Percentiles rank a stretch among this genome's conserved stretches.
phyloP scores from a whole-genome alignment of 30 jellyfish, hydroid and myxozoan genomes.

The Aurelia coerulea region DNA sequence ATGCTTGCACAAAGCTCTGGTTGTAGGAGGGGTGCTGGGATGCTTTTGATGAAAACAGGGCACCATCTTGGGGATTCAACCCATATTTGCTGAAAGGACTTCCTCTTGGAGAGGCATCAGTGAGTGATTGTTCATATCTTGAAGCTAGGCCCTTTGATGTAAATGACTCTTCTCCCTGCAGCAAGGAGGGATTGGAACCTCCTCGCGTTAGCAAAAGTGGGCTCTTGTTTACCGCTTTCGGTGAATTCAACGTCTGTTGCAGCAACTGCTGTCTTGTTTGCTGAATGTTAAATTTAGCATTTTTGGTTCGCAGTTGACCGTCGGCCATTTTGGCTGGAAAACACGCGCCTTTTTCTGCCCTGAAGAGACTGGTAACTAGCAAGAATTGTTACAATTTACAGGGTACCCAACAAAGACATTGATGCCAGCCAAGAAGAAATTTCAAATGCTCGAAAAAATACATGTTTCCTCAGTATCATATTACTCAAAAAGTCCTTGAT shows the following conservation, averaged over 20 bases:
- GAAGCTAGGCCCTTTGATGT: not conserved
- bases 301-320: not conserved
- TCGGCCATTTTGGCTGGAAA: constrained; percentile 10
- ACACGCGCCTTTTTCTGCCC: constrained; percentile 11
- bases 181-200: not conserved
- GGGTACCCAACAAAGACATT: too few species aligned
- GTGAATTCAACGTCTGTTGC: constrained; percentile 16
- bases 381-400: too few species aligned
- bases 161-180: not conserved
- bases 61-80: too few species aligned
- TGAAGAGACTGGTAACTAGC: constrained; percentile 14
- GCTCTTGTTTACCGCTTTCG: constrained; percentile 6
- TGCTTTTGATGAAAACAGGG: too few species aligned
- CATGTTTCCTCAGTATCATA: not conserved
- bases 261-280: constrained; percentile 46
- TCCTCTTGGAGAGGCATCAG: not conserved
- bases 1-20: too few species aligned
- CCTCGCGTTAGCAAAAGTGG: not conserved
- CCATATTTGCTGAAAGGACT: not conserved
- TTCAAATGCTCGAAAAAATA: too few species aligned
- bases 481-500: too few species aligned
- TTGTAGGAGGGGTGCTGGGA: too few species aligned
- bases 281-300: constrained; percentile 20
- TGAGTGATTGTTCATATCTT: not conserved
- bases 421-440: not conserved